Conservation (phyloP, 2,888 invertebrate genomes). For the Trichopria drosophilae region DNA sequence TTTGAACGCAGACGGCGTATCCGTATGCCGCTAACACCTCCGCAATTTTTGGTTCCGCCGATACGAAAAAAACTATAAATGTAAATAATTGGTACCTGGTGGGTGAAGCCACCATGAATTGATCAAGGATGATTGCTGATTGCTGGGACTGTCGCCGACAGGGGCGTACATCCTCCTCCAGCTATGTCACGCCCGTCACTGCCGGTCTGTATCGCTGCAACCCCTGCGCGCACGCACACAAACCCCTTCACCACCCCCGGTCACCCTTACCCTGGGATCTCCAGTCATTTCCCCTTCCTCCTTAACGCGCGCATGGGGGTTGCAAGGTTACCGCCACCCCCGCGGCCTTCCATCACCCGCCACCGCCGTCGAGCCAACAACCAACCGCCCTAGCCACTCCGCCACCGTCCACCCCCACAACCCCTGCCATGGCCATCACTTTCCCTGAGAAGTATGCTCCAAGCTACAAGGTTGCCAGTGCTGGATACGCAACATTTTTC, state of each 20-base stretch:
- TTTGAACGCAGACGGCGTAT: too few relatives aligned
- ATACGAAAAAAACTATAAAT: neutral
- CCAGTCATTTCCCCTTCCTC: slow-evolving; percentile 48
- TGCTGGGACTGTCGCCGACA: slow-evolving; percentile 55
- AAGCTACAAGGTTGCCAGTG: slow-evolving; percentile 30
- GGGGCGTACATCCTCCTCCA: slow-evolving; percentile 58
- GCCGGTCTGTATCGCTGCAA: slow-evolving; percentile 48
- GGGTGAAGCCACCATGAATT: slow-evolving; percentile 57
- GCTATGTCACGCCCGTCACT: slow-evolving; percentile 59
- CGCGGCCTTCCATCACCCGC: slow-evolving; percentile 33
- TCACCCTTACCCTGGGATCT: slow-evolving; percentile 32
- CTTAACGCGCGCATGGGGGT: slow-evolving; percentile 48
- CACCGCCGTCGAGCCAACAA: slow-evolving; percentile 18
- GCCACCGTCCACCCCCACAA: slow-evolving; percentile 35
- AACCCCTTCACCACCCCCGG: slow-evolving; percentile 31
- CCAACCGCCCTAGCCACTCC: slow-evolving; percentile 25
- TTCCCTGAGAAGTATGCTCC: slow-evolving; percentile 46
- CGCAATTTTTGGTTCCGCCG: neutral
- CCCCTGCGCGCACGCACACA: slow-evolving; percentile 41
- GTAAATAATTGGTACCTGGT: slow-evolving; percentile 48
- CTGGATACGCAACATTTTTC: slow-evolving; percentile 18
- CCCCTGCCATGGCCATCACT: slow-evolving; percentile 47
- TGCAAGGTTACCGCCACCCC: slow-evolving; percentile 54
- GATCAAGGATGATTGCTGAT: slow-evolving; percentile 55
- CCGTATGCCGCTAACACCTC: too few relatives aligned